Evolutionary conservation across 2,797 vertebrate species (phyloP).

Genomic region (Tympanoctomys barrerae): DNA sequence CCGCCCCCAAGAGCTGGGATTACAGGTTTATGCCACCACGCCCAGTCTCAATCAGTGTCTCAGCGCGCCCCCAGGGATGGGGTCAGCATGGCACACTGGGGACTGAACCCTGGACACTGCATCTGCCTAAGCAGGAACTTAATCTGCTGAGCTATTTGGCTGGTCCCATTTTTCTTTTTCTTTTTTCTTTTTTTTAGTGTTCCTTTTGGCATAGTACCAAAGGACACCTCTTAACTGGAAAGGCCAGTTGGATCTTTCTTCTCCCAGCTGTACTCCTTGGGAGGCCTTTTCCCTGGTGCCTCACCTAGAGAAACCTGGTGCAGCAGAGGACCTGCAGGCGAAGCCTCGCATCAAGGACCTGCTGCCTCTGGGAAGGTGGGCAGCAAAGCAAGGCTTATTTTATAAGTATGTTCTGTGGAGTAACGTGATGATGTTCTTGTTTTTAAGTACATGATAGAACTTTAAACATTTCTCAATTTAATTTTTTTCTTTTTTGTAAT

Average conservation of each 20-base stretch:
- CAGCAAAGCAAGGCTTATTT: not conserved
- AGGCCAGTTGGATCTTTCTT: not conserved
- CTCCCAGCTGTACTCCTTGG: not conserved
- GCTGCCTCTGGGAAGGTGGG: not conserved
- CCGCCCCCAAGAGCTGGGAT: too few species aligned
- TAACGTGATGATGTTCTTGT: not conserved
- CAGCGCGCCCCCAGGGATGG: too few species aligned
- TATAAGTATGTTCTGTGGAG: not conserved
- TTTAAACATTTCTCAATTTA: constrained; percentile 39
- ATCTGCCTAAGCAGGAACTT: too few species aligned
- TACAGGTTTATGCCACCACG: too few species aligned
- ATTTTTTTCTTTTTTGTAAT: too few species aligned
- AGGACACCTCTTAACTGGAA: not conserved
- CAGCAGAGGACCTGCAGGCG: not conserved
- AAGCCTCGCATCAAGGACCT: not conserved
- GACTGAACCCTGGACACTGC: too few species aligned
- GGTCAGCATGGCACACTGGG: too few species aligned
- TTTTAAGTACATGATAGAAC: constrained; percentile 37
- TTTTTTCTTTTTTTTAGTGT: too few species aligned
- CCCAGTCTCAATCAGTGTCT: too few species aligned
- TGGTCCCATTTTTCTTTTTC: too few species aligned
- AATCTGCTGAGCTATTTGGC: too few species aligned
- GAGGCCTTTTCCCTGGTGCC: not conserved
- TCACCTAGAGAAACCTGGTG: not conserved
- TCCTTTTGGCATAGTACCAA: not conserved